These are phyloP conservation scores for Todiramphus saurophagus DNA, from an alignment of 2,113 vertebrate genomes.

Conservation along the genomic window DNA sequence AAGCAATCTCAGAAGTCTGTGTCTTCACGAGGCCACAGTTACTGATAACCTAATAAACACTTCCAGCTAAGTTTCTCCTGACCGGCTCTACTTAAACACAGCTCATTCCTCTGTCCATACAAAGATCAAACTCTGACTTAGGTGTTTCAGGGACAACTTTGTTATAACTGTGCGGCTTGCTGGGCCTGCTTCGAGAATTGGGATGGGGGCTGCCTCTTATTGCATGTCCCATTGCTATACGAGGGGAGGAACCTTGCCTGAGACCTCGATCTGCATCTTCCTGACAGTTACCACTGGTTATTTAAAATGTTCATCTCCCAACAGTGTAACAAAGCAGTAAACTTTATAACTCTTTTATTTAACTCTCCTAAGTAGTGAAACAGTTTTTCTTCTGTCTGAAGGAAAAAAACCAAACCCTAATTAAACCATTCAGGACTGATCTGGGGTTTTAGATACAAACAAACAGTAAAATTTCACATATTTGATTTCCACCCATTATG, in stretches of 20 bases:
- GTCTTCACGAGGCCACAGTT: neutral
- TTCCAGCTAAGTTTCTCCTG: neutral
- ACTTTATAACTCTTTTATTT: neutral
- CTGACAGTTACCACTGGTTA: fast-evolving
- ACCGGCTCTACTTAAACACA: neutral
- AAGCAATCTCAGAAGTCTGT: neutral
- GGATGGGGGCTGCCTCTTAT: fast-evolving
- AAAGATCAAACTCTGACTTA: neutral
- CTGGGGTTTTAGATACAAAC: neutral
- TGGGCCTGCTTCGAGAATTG: neutral
- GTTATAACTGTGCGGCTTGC: neutral
- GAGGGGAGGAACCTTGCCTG: neutral
- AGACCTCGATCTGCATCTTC: neutral
- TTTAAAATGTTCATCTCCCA: neutral
- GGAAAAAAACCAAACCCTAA: neutral
- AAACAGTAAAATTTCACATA: neutral
- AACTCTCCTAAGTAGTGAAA: neutral
- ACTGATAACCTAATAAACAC: neutral
- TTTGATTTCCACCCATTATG: neutral
- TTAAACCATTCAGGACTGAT: constrained; percentile 17
- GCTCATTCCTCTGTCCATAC: neutral
- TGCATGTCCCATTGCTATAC: neutral
- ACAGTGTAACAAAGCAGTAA: neutral
- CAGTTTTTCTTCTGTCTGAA: neutral
- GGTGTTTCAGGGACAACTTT: neutral